Conservation (phyloP, 2,888 invertebrate species). For the Nesidiocoris tenuis region DNA sequence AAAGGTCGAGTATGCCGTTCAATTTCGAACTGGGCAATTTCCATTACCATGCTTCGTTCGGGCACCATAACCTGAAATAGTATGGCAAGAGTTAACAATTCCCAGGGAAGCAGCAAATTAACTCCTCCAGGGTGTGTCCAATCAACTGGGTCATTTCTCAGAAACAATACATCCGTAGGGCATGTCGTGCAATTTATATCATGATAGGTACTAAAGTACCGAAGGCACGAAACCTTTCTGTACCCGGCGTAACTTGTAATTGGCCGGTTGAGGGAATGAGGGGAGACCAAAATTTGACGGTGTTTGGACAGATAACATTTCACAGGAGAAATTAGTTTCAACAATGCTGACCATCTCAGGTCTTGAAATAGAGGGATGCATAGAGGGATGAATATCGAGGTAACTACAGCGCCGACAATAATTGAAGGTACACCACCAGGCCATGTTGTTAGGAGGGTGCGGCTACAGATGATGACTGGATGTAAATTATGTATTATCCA, state of each 20-base stretch:
- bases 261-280: conserved; percentile 9
- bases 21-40: background rate
- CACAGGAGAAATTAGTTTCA: conserved; percentile 25
- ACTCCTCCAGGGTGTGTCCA: background rate
- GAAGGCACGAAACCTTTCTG: conserved; percentile 20
- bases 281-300: conserved; percentile 10
- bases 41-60: background rate
- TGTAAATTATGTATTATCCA: conserved; percentile 36
- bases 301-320: conserved; percentile 36
- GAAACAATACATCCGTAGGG: conserved; percentile 17
- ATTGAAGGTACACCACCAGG: conserved; percentile 14
- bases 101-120: background rate
- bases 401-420: conserved; percentile 5
- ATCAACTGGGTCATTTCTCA: conserved; percentile 14
- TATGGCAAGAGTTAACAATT: background rate
- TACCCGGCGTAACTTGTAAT: conserved; percentile 11
- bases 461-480: background rate
- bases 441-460: conserved; percentile 35
- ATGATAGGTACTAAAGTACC: background rate
- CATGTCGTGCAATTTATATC: background rate
- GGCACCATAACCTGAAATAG: background rate
- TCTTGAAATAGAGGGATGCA: background rate
- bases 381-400: background rate
- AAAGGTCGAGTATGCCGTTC: too few species aligned
- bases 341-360: conserved; percentile 1